Base-by-base conservation (phyloP, 2,113 vertebrate species). In the Varanus komodoensis region DNA sequence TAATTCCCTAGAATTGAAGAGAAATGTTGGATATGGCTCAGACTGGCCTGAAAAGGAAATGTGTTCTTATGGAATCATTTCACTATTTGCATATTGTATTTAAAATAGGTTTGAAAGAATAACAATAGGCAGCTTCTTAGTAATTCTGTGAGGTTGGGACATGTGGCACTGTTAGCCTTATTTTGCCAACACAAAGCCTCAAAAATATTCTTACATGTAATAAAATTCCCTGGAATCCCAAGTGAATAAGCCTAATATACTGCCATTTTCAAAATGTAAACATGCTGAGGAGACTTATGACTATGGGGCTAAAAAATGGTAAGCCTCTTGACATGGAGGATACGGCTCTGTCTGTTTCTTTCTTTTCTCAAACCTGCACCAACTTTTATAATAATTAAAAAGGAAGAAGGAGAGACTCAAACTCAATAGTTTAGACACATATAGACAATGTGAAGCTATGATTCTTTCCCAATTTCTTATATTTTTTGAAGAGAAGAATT, bases 361-460 rank as follows among this genome's bases (percentile, higher is more conserved):
- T 78, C 11, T 29, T 67, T 89, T 84, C 81, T 84, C 54, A 77
- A 17, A 77, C 54, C 5, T 3, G 5, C 38, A 67, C 50, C 50
- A 68, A 71, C 84, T 57, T 78, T 57, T 27, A n/a, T 19, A 21
- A 44, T 73, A 92, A 96, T 91, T 94, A 78, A 91, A 95, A 97
- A 95, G 93, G 34, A 92, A 95, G 89, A 89, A 95, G 95, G 67
- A 0, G 4, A 7, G 2, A 86, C 15, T 38, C 38, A 81, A 38
- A 6, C 9, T 34, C 44, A 93, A 81, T 86, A 83, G 61, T 94
- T 89, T 86, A 93, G 25, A 44, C 38, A 44, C 71, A 92, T 90
- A 32, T 27, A 69, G 71, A 84, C 61, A 89, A 69, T 74, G 44
- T 69, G 89, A 82, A 91, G 93, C 84, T 94, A 91, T 93, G 95